Percentiles rank a stretch among this genome's conserved stretches.
Conservation (phyloP, 2,113 vertebrate species). For the Myrmecophaga tridactyla region DNA sequence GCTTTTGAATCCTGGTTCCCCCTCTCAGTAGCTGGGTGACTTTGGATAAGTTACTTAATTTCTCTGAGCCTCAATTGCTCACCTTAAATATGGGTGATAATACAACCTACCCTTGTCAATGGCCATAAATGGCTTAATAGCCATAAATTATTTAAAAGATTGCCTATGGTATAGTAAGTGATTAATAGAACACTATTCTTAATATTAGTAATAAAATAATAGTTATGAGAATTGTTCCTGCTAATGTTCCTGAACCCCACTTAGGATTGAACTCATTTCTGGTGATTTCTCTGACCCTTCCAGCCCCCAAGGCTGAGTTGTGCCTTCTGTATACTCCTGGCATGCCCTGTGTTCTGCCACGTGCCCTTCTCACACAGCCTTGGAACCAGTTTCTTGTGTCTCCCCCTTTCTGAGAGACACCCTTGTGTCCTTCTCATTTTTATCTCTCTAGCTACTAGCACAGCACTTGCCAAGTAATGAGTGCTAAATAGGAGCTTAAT, state of each 20-base stretch:
- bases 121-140: background rate
- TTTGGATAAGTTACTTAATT: background rate
- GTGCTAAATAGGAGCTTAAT: background rate
- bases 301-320: background rate
- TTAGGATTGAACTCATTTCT: background rate
- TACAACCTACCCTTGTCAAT: background rate
- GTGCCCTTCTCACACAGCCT: accelerated
- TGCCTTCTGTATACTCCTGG: background rate
- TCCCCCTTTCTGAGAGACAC: background rate
- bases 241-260: background rate
- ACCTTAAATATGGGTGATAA: background rate
- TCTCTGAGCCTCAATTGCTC: background rate
- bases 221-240: background rate
- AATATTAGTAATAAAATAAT: background rate
- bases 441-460: background rate
- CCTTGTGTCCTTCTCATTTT: background rate
- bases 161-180: background rate
- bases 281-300: background rate
- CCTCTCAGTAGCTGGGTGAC: background rate
- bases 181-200: background rate
- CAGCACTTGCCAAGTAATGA: background rate
- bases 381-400: background rate
- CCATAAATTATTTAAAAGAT: background rate
- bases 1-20: background rate
- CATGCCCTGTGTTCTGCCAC: background rate